A percentile compares a stretch with the other conserved stretches of the same genome.
phyloP scores from a whole-genome alignment of 2,888 invertebrate species.

The Neoitamus cyanurus region DNA sequence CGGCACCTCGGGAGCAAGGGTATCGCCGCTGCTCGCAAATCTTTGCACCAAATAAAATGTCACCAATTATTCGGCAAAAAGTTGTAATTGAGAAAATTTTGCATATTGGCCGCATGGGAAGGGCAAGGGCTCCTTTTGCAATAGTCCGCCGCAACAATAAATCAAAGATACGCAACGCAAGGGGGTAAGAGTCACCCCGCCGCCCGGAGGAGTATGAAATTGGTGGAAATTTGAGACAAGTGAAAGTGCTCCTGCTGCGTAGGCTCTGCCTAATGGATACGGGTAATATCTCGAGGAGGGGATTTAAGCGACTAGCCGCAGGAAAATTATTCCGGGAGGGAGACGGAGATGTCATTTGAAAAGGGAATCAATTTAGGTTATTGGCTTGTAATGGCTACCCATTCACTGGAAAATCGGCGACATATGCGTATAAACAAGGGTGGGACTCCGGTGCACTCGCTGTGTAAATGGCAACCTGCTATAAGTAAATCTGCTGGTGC shows the following conservation, averaged over 20 bases:
- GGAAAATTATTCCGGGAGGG: background rate
- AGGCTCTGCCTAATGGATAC: background rate
- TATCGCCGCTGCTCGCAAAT: background rate
- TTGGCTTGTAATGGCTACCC: slow-evolving; percentile 52
- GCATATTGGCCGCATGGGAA: background rate
- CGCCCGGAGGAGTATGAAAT: background rate
- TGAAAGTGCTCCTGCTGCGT: background rate
- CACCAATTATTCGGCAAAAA: slow-evolving; percentile 29
- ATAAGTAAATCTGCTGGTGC: background rate
- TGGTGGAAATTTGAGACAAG: background rate
- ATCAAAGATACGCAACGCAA: background rate
- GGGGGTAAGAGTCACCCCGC: background rate
- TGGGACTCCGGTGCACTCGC: background rate
- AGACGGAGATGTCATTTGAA: background rate
- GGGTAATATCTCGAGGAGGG: background rate
- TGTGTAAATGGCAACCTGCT: background rate
- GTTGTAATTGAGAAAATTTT: slow-evolving; percentile 16
- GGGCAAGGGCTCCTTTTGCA: background rate
- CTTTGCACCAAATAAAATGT: slow-evolving; percentile 20
- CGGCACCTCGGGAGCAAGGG: background rate
- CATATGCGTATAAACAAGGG: slow-evolving; percentile 52
- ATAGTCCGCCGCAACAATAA: background rate
- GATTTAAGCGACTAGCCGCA: background rate
- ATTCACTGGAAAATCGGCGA: slow-evolving; percentile 50
- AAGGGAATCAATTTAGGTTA: slow-evolving; percentile 59